Evolutionary conservation across 2,888 invertebrate species (phyloP), one percentile per base, ranked within the genome.

Genomic region (Drosophila melanosoma): DNA sequence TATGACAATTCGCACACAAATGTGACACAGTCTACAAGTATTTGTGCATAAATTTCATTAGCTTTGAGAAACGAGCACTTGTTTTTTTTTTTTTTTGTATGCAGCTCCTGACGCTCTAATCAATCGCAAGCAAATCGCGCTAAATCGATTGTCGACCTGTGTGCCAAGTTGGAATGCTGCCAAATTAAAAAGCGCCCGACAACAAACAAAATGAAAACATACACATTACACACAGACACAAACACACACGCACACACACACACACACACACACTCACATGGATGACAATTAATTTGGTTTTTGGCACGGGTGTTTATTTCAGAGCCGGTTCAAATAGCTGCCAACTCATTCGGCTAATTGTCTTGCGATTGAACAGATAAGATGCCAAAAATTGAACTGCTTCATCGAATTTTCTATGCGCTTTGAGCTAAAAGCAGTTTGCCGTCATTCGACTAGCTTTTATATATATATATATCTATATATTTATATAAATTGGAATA

Each of bases 311-410:
- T 33, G 38, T 29, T 32, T 23, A 20, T 23, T 26, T 35, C 38
- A 23, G 48, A 33, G 67, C 62, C 33, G 52, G 29, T 54, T 26
- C 56, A 26, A 65, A 81, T 64, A 52, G 69, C 49, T 83, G 83
- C 70, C 89, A 79, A 87, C 79, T 82, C 79, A 90, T 85, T 85
- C 74, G 56, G 85, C 85, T 85, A 85, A 85, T 85, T 85, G 89
- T 90, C 87, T 79, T 20, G 66, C 59, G 90, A 89, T 86, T 45
- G 45, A 51, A 32, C 60, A 83, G 87, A 83, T 87, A 81, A 77
- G 15, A 53, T 61, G 12, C 35, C 72, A 68, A 78, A 72, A 51
- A 62, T 33, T 10, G 8, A 45, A 12, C 33, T 48, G 42, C 51
- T 23, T 23, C 17, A 26, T 49, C 17, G 5, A 6, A 17, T 20